Conservation (phyloP, 30 jellyfish, hydroid and myxozoan genomes). For the Aurelia aurita complex sp. Pacific region DNA sequence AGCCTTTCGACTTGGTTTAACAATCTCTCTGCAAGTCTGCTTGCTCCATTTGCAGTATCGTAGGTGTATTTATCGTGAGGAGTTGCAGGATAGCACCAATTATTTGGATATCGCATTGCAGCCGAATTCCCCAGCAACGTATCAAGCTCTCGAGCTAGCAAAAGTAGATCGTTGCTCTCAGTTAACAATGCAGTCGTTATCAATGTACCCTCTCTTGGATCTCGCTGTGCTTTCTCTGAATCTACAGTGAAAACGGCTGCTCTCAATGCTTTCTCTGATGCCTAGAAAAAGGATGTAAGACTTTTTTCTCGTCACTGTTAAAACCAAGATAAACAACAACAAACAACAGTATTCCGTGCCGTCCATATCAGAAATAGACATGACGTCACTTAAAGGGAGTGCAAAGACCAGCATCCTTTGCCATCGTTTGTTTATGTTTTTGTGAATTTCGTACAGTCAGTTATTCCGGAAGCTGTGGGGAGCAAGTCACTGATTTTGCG, state of each 20-base stretch:
- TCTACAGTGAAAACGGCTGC: conserved; percentile 65
- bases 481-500: too few relatives aligned
- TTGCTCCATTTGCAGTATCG: conserved; percentile 37
- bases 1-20: conserved; percentile 12
- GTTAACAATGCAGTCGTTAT: not conserved
- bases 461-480: too few relatives aligned
- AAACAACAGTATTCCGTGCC: not conserved
- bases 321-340: not conserved
- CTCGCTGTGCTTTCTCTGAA: not conserved
- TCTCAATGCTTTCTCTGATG: conserved; percentile 68
- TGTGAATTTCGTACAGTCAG: too few relatives aligned
- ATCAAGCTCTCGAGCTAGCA: conserved; percentile 48
- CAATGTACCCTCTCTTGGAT: not conserved
- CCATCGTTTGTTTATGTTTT: too few relatives aligned
- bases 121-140: conserved; percentile 33
- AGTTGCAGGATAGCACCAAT: conserved; percentile 45
- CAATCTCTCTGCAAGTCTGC: conserved; percentile 1
- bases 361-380: not conserved
- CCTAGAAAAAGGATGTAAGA: conserved; percentile 25
- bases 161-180: not conserved
- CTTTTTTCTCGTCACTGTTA: not conserved
- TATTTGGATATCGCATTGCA: conserved; percentile 63
- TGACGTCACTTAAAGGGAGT: too few relatives aligned
- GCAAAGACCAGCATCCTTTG: too few relatives aligned
- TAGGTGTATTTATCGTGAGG: conserved; percentile 66